Evolutionary conservation across 1,140 invertebrate genomes (phyloP).

Genomic region (Cylas formicarius): DNA sequence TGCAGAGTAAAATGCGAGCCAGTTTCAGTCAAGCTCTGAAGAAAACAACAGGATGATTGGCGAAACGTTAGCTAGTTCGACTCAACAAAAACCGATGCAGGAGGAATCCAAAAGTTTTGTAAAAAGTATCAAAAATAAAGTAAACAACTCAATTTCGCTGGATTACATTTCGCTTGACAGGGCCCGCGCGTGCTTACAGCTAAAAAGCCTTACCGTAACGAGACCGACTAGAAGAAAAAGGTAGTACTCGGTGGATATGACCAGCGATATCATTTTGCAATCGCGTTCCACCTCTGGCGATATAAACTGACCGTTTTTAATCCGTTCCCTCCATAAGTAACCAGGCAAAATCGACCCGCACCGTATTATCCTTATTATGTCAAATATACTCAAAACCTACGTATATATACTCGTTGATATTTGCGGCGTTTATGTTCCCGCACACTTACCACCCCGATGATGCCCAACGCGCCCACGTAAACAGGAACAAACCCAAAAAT

Average conservation of each 20-base stretch:
- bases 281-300: slow-evolving; percentile 32
- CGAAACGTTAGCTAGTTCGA: too few species aligned
- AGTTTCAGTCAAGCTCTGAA: too few species aligned
- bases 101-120: too few species aligned
- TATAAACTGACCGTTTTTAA: slow-evolving; percentile 28
- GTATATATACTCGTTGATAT: neutral
- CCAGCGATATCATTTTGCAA: slow-evolving; percentile 32
- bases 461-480: slow-evolving; percentile 28
- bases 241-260: slow-evolving; percentile 36
- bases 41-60: too few species aligned
- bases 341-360: slow-evolving; percentile 31
- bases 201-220: slow-evolving; percentile 26
- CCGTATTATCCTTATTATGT: slow-evolving; percentile 33
- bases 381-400: slow-evolving; percentile 35
- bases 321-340: slow-evolving; percentile 25
- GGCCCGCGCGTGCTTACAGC: neutral
- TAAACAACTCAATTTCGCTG: too few species aligned
- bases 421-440: slow-evolving; percentile 1
- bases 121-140: too few species aligned
- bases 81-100: too few species aligned
- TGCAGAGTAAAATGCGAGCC: too few species aligned
- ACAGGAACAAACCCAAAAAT: slow-evolving; percentile 22
- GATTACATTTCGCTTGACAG: neutral
- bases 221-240: slow-evolving; percentile 31
- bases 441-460: slow-evolving; percentile 31